Conservation (phyloP, 2,113 vertebrate genomes). For the Cryptotis parvus region DNA sequence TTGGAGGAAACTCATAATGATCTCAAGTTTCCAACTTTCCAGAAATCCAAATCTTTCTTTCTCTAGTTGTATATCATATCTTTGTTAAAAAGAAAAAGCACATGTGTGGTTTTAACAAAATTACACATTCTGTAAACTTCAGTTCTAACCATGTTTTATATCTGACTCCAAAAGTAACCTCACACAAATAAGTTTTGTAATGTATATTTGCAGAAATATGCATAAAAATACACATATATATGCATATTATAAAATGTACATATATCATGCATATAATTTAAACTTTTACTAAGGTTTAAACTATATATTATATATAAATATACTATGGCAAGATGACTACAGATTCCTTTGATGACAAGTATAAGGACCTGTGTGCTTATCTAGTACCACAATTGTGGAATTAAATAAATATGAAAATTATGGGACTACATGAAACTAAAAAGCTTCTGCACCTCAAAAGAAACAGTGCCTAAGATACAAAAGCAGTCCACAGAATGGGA, state of each 20-base stretch:
- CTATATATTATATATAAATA: not conserved
- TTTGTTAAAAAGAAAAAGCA: constrained; percentile 3
- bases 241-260: not conserved
- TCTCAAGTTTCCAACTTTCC: not conserved
- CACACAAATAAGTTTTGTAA: not conserved
- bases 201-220: not conserved
- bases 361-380: not conserved
- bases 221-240: not conserved
- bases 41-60: not conserved
- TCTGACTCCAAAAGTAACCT: not conserved
- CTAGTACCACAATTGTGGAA: not conserved
- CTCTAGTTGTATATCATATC: not conserved
- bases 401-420: not conserved
- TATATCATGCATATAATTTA: not conserved
- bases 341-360: not conserved
- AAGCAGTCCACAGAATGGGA: no score
- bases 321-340: not conserved
- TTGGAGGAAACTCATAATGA: not conserved
- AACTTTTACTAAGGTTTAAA: no score
- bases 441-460: no score
- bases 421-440: no score
- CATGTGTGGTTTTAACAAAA: not conserved
- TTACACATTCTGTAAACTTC: not conserved
- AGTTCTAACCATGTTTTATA: not conserved
- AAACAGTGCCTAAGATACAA: no score